Evolutionary conservation across 1,140 invertebrate genomes (phyloP), one percentile per base, ranked within the genome.

Genomic region (Diplogasteroides magnus): DNA sequence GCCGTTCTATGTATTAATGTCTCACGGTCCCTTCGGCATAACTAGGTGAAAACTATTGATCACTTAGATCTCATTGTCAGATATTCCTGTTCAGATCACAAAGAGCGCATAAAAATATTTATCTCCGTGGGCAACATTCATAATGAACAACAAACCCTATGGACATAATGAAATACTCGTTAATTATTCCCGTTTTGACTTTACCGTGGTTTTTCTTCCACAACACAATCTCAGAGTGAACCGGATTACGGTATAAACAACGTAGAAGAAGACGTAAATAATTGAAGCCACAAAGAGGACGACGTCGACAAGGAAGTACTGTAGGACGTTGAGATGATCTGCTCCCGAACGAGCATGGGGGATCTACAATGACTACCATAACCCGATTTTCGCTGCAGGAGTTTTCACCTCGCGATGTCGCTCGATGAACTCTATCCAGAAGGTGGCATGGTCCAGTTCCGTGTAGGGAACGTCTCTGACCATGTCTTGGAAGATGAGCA

Each of bases 361-460:
- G 1, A 68, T 48, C 64, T 66, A 27, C 2, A 66, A 57, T 3
- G 2, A 23, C 2, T 0, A 23, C n/a, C 61, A 57, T 66, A 19
- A 25, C 0, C 23, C 23, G 15, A 26, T 13, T 26, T n/a, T 11
- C 2, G 56, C 15, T n/a, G 26, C 37, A 62, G 15, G 23, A 32
- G 23, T 19, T n/a, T 1, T n/a, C 2, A 82, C 79, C 72, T 82
- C 80, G 29, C 80, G 77, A 71, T 82, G 80, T 11, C 80, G 74
- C 23, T 81, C 72, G 62, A 82, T 82, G 64, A 82, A 82, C 69
- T 82, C 80, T 1, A 83, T 75, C 80, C 80, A 82, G 66, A 82
- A 82, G 13, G 80, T 79, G 23, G 81, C 76, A 62, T 83, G 81
- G 48, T 82, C 78, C 27, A 82, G 67, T 64, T 83, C 79, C 15